phyloP scores from a whole-genome alignment of 2,888 invertebrate genomes.

The Embidobia sp. region DNA sequence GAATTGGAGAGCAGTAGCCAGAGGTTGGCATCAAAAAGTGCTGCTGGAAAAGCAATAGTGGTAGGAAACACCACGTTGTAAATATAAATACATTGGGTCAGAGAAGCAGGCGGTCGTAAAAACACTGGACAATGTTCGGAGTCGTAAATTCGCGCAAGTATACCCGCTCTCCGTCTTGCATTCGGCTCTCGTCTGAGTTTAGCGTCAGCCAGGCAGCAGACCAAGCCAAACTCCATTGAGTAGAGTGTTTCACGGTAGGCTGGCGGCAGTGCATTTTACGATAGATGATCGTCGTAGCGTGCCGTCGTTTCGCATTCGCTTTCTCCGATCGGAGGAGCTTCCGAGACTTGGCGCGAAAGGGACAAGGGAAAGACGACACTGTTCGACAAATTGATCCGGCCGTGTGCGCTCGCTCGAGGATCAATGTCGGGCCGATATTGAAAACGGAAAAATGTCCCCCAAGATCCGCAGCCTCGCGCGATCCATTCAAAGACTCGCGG shows the following conservation, averaged over 20 bases:
- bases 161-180: constrained; percentile 15
- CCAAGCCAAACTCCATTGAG: constrained; percentile 67
- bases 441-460: constrained; percentile 22
- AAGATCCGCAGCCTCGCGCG: neutral
- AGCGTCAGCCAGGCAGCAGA: constrained; percentile 39
- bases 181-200: constrained; percentile 23
- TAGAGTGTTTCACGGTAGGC: constrained; percentile 76
- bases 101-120: constrained; percentile 37
- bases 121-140: constrained; percentile 34
- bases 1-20: too few relatives aligned
- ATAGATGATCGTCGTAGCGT: constrained; percentile 66
- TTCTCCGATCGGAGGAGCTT: constrained; percentile 23
- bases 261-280: constrained; percentile 72
- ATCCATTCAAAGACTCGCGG: neutral
- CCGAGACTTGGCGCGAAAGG: constrained; percentile 45
- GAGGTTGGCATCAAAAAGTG: constrained; percentile 20
- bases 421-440: constrained; percentile 43
- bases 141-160: constrained; percentile 43
- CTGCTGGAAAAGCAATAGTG: constrained; percentile 9
- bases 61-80: constrained; percentile 9
- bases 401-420: too few relatives aligned
- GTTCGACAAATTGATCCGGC: constrained; percentile 51
- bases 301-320: constrained; percentile 63
- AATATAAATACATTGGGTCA: constrained; percentile 24
- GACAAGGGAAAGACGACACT: constrained; percentile 32